These are phyloP conservation scores for Tonatia bakeri DNA, from an alignment of 2,113 vertebrate species.

Conservation along the genomic window DNA sequence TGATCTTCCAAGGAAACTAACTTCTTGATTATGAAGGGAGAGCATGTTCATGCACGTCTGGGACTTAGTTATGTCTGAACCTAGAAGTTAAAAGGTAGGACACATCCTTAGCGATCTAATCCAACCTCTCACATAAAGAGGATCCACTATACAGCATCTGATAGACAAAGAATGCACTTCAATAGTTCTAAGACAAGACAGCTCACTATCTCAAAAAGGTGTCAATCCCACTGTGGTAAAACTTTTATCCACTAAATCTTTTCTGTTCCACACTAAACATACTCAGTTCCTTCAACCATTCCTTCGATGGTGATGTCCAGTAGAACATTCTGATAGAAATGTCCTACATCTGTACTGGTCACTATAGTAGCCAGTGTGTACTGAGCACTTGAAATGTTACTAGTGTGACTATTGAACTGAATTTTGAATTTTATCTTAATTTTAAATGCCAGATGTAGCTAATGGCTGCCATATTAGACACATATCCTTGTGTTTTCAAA, in stretches of 20 bases:
- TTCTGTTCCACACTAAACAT: neutral
- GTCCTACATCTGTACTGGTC: neutral
- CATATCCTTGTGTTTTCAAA: slow-evolving; percentile 16
- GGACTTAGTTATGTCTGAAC: neutral
- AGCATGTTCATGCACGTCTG: neutral
- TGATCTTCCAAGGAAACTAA: neutral
- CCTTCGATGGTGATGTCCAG: neutral
- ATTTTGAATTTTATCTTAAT: neutral
- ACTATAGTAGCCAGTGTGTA: neutral
- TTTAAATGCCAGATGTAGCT: neutral
- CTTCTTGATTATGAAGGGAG: neutral
- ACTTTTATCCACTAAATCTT: neutral
- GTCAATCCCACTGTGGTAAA: neutral
- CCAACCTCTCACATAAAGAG: neutral
- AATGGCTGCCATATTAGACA: neutral
- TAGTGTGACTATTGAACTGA: neutral
- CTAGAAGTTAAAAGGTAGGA: neutral
- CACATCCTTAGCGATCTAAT: neutral
- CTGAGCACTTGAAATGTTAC: neutral
- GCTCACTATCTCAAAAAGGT: neutral
- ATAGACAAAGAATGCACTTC: neutral
- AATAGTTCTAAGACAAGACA: neutral
- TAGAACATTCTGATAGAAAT: neutral
- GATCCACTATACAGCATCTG: neutral
- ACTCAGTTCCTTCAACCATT: neutral